Percentiles rank a stretch among this genome's conserved stretches.
Conservation (phyloP, 2,113 vertebrate genomes). For the Gnathonemus longibarbis region DNA sequence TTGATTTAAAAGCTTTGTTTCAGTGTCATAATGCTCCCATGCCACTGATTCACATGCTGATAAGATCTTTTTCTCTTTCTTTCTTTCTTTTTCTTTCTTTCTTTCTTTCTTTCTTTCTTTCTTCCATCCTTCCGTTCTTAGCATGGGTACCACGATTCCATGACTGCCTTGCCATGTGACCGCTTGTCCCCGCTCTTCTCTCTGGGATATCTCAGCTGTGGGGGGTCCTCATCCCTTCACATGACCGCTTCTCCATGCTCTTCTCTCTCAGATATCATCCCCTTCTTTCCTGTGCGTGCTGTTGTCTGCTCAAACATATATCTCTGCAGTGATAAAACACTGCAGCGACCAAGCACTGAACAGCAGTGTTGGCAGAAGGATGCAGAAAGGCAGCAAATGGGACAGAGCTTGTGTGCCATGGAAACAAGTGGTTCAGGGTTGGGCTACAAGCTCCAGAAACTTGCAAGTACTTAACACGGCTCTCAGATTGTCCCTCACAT, state of each 20-base stretch:
- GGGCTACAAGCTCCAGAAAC: not conserved
- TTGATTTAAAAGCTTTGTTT: constrained; percentile 3
- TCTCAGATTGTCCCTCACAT: no score
- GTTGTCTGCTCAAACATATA: not conserved
- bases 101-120: not conserved
- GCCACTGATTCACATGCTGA: not conserved
- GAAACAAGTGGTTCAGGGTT: no score
- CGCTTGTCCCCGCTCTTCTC: not conserved
- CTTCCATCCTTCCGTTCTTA: not conserved
- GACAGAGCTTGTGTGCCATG: not conserved
- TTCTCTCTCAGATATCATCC: not conserved
- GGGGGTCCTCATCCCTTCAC: not conserved
- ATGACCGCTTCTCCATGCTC: no score
- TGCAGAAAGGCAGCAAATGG: not conserved
- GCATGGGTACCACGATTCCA: not conserved
- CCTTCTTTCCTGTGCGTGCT: not conserved
- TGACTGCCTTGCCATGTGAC: not conserved
- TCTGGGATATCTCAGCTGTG: not conserved
- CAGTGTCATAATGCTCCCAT: not conserved
- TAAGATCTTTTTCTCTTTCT: not conserved
- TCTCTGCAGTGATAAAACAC: no score
- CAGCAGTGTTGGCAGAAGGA: no score
- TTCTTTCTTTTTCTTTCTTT: not conserved
- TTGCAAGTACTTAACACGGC: no score
- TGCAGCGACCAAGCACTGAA: no score